A percentile compares a stretch with the other conserved stretches of the same genome.
phyloP scores from a whole-genome alignment of 2,888 invertebrate genomes.

The Ochropleura leucogaster region DNA sequence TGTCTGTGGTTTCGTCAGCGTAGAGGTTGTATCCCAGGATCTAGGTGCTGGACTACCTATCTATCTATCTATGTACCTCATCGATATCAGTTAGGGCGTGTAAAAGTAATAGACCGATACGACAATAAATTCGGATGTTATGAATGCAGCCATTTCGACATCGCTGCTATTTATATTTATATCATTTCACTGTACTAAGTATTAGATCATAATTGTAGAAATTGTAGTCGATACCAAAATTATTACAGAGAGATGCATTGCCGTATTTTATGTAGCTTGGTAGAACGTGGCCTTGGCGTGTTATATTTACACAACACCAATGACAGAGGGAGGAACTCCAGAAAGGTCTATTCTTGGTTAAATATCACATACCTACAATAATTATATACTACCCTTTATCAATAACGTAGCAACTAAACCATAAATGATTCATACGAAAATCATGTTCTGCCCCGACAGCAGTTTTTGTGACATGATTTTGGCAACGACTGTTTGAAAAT shows the following conservation, averaged over 20 bases:
- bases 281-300: not conserved
- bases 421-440: not conserved
- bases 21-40: not conserved
- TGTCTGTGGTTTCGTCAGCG: not conserved
- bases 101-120: not conserved
- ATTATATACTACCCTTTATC: not conserved
- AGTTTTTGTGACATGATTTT: conserved; percentile 10
- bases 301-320: not conserved
- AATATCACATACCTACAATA: not conserved
- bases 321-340: conserved; percentile 19
- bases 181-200: not conserved
- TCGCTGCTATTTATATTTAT: not conserved
- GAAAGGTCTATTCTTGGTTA: not conserved
- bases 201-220: too few relatives aligned
- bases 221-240: not conserved
- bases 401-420: conserved; percentile 1
- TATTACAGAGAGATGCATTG: not conserved
- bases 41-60: not conserved
- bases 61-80: not conserved
- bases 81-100: not conserved
- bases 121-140: not conserved
- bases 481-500: conserved; percentile 23
- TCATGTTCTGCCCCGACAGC: not conserved
- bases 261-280: not conserved
- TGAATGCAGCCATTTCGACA: not conserved